Conservation (phyloP, 2,888 invertebrate genomes). For the Stenoptilia bipunctidactyla region DNA sequence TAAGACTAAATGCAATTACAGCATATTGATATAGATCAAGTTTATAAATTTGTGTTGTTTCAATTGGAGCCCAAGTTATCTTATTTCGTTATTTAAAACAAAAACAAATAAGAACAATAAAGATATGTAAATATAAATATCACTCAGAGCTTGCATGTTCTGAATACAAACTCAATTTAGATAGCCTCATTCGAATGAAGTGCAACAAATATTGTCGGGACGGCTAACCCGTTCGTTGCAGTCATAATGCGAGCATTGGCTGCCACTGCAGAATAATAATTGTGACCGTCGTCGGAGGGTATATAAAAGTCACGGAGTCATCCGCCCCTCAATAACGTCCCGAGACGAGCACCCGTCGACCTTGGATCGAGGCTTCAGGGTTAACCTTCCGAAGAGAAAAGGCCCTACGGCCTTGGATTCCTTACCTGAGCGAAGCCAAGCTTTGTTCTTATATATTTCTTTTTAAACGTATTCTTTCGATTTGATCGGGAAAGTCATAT, state of each 20-base stretch:
- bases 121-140: too few species aligned
- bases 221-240: constrained; percentile 8
- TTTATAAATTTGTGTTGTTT: too few species aligned
- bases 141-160: too few species aligned
- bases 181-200: not conserved
- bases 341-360: constrained; percentile 38
- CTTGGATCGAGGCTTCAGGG: constrained; percentile 44
- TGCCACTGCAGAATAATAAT: constrained; percentile 31
- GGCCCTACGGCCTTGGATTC: constrained; percentile 39
- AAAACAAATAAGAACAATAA: too few species aligned
- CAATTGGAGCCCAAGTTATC: too few species aligned
- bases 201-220: not conserved
- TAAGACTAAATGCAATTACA: too few species aligned
- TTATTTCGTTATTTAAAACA: too few species aligned
- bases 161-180: too few species aligned
- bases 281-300: constrained; percentile 34
- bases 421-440: constrained; percentile 34
- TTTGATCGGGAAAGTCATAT: too few species aligned
- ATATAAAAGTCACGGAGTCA: constrained; percentile 52
- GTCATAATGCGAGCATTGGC: constrained; percentile 45
- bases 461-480: constrained; percentile 22
- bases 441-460: constrained; percentile 24
- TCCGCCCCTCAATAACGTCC: constrained; percentile 44
- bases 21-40: too few species aligned
- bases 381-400: constrained; percentile 48